These are phyloP conservation scores for Onychomys torridus DNA, from an alignment of 2,797 vertebrate species.

Conservation along the genomic window DNA sequence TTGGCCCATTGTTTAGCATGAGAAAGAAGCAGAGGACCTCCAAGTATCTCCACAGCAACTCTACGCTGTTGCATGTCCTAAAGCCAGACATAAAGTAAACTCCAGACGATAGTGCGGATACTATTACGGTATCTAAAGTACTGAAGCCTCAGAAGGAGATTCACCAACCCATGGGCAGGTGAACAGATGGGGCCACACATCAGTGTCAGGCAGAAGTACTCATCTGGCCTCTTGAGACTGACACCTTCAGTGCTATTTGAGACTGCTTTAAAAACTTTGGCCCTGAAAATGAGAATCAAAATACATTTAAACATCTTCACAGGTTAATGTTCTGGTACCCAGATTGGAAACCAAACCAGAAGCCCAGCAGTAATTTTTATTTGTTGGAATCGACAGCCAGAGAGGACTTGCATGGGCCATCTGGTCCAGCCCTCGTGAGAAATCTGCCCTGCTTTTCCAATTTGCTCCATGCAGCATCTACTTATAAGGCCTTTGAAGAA, in stretches of 20 bases:
- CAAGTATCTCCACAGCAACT: background rate
- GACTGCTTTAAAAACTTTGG: constrained; percentile 41
- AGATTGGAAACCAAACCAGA: constrained; percentile 75
- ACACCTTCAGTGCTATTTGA: background rate
- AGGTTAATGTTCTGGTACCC: constrained; percentile 67
- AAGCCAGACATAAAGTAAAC: background rate
- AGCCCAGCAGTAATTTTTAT: constrained; percentile 54
- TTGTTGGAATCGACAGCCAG: constrained; percentile 15
- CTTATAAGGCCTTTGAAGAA: constrained; percentile 71
- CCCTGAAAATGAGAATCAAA: constrained; percentile 45
- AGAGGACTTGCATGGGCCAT: constrained; percentile 65
- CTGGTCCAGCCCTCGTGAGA: constrained; percentile 74
- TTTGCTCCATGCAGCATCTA: constrained; percentile 54
- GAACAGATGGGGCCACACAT: background rate
- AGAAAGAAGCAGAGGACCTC: constrained; percentile 7
- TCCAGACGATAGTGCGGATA: background rate
- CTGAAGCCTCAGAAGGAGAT: background rate
- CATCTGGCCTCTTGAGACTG: background rate
- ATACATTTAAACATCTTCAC: constrained; percentile 32
- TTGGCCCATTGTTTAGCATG: background rate
- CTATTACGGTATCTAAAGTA: background rate
- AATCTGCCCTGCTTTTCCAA: constrained; percentile 75
- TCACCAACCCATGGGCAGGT: background rate
- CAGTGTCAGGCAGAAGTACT: background rate
- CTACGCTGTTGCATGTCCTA: background rate